Percentiles rank a stretch among this genome's conserved stretches.
phyloP scores from a whole-genome alignment of 2,888 invertebrate genomes.

The Drosophila eohydei region DNA sequence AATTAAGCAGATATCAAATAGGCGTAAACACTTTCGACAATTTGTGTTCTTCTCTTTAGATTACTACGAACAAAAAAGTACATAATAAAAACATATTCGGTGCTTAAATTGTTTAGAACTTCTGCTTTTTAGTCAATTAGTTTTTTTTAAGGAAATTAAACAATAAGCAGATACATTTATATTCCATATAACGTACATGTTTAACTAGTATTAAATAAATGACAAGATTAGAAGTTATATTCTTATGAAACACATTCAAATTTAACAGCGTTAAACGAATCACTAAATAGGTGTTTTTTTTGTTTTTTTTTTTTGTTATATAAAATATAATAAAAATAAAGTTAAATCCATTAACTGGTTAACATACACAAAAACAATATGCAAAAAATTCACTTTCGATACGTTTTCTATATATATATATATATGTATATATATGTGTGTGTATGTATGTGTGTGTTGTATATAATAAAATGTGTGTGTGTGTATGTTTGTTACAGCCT shows the following conservation, averaged over 20 bases:
- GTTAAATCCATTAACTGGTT: conserved; percentile 27
- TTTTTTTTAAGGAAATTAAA: conserved; percentile 5
- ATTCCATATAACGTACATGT: conserved; percentile 24
- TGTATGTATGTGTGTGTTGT: conserved; percentile 28
- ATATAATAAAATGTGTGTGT: conserved; percentile 57
- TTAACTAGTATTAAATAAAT: conserved; percentile 47
- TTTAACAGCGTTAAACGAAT: conserved; percentile 33
- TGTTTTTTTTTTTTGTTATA: neutral
- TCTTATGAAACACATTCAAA: conserved; percentile 50
- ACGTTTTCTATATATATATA: conserved; percentile 12
- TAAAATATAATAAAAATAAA: conserved; percentile 8
- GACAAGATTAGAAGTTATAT: conserved; percentile 52
- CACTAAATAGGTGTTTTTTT: conserved; percentile 25
- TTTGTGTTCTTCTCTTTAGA: conserved; percentile 10
- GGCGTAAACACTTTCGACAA: conserved; percentile 12
- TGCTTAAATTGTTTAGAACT: conserved; percentile 18
- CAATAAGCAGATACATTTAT: conserved; percentile 11
- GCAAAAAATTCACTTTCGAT: conserved; percentile 5
- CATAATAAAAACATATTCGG: conserved; percentile 24
- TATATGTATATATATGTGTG: conserved; percentile 26
- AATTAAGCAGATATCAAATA: neutral
- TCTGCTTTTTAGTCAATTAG: neutral
- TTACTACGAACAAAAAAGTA: conserved; percentile 10
- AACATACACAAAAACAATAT: conserved; percentile 10
- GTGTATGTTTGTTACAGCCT: conserved; percentile 52